Base-by-base conservation (phyloP, 1,140 invertebrate genomes). In the Magallana ariakensis region DNA sequence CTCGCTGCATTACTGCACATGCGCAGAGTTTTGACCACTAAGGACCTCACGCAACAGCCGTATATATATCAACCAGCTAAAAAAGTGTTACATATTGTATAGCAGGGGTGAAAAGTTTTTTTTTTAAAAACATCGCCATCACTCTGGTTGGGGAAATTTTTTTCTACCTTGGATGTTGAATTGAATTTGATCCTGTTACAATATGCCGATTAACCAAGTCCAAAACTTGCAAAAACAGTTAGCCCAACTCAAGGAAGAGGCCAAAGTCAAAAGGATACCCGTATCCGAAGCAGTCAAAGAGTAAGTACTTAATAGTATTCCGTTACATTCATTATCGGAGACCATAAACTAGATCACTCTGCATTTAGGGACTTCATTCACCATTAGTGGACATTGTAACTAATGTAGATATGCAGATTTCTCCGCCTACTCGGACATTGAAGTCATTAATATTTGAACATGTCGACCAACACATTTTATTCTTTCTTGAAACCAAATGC, bases 231-330 rank as follows among this genome's bases (percentile, higher is more conserved):
- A 94, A 81, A 94, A 93, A 87, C 94, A 95, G 86, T 92, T 95
- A 11, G 89, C 91, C 16, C 95, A 95, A 90, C 92, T 95, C 15
- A 91, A 94, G 80, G 94, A 95, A 88, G 95, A 95, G 86, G 95
- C 95, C 19, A 94, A 91, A 87, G 92, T 95, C 19, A 91, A 94
- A 60, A 87, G 95, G 82, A 94, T 95, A 75, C 93, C 93, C 9
- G 95, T 95, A 33, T 95, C 95, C n/a, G 92, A 95, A 89, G 95
- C 95, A 1, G 94, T 95, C 81, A 92, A 94, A 88, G 95, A 95
- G 95, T 95, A 92, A 94, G 94, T 94, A 80, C 26, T 7, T 70
- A 2, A 46, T 5, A 46, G 33, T 5, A 46, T 46, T 46, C 33
- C 2, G 33, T 46, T 46, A 46, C 33, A n/a, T 46, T 46, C 33